Evolutionary conservation across 1,140 invertebrate species (phyloP).

Genomic region (Magallana angulata): DNA sequence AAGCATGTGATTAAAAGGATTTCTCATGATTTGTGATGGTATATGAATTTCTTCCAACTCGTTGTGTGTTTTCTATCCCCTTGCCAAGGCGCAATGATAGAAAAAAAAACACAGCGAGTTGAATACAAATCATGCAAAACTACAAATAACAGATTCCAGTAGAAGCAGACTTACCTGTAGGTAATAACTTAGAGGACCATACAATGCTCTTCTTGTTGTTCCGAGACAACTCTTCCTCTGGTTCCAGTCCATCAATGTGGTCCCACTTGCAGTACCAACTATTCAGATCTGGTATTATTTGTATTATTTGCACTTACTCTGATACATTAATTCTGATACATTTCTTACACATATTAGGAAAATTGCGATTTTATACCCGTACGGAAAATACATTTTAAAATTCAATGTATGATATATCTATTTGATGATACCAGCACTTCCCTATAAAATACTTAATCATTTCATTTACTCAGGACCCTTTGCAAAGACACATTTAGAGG

Average conservation of each 20-base stretch:
- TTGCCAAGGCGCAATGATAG: background rate
- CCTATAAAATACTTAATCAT: too few species aligned
- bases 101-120: background rate
- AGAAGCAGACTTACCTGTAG: conserved; percentile 11
- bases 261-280: background rate
- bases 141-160: conserved; percentile 19
- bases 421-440: too few species aligned
- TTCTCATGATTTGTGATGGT: too few species aligned
- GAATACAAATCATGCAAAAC: too few species aligned
- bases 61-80: too few species aligned
- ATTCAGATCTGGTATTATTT: background rate
- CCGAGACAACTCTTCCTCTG: background rate
- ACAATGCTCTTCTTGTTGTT: background rate
- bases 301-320: conserved; percentile 40
- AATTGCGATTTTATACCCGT: too few species aligned
- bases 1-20: too few species aligned
- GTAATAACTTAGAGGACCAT: conserved; percentile 32
- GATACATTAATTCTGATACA: background rate
- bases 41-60: too few species aligned
- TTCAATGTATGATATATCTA: too few species aligned
- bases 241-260: background rate
- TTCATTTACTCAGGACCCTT: background rate
- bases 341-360: background rate
- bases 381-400: too few species aligned
- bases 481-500: too few species aligned